Evolutionary conservation across 2,888 invertebrate species (phyloP).

Genomic region (Andrena bicolor): DNA sequence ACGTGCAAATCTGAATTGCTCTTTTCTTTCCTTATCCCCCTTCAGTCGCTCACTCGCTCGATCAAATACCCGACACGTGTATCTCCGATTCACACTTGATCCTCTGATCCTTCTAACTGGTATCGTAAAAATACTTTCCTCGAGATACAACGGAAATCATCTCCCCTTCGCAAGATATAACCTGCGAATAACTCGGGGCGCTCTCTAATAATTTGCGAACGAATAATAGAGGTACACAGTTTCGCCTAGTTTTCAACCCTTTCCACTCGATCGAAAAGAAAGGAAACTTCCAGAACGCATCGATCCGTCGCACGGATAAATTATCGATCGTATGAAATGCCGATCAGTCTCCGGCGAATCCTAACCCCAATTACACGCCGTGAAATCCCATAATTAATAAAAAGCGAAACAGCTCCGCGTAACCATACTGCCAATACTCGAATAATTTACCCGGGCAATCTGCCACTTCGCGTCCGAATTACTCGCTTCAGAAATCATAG

Average conservation of each 20-base stretch:
- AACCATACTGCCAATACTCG: too few species aligned
- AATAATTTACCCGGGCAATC: too few species aligned
- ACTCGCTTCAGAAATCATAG: background rate
- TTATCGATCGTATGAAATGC: background rate
- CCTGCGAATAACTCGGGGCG: background rate
- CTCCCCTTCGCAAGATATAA: background rate
- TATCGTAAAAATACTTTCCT: constrained; percentile 39
- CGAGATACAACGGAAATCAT: background rate
- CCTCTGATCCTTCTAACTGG: background rate
- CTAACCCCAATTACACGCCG: too few species aligned
- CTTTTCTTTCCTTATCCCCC: background rate
- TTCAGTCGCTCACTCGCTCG: constrained; percentile 23
- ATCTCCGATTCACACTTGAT: constrained; percentile 4
- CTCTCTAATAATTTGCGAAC: constrained; percentile 17
- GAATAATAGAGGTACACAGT: background rate
- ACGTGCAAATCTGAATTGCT: constrained; percentile 22
- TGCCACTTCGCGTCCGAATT: too few species aligned
- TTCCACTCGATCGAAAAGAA: constrained; percentile 24
- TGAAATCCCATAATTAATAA: too few species aligned
- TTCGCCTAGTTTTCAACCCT: constrained; percentile 21
- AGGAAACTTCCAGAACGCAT: background rate
- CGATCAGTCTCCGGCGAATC: too few species aligned
- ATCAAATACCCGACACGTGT: constrained; percentile 7
- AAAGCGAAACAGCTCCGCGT: too few species aligned
- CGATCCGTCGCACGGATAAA: background rate